Evolutionary conservation across 2,888 invertebrate genomes (phyloP), one percentile per base, ranked within the genome.

Genomic region (Hypomecis punctinalis): DNA sequence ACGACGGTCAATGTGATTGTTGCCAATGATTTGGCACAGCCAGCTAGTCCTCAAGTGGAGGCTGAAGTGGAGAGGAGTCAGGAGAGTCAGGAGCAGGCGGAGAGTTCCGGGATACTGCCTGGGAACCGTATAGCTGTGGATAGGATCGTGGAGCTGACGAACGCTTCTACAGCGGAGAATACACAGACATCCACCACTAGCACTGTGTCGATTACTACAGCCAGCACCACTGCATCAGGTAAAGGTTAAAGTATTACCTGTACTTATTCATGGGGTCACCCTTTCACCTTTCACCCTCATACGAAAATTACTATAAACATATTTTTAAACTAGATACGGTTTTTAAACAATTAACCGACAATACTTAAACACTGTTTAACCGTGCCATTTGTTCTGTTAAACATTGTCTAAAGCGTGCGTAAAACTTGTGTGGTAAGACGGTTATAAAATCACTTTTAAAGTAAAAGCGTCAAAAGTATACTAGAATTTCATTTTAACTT

Each of bases 1-100:
- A 93, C 93, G 0, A 93, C 93, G 0, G 93, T 93, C 0, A 93
- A 93, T 57, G 93, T 93, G 0, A 93, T 93, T 0, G 93, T 93
- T 0, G 93, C 92, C 0, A 92, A 91, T 66, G 92, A 93, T 57
- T 65, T 89, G 61, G 81, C 81, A 11, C 88, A 87, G 58, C 68
- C 84, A 0, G 76, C 81, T 0, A 88, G 87, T 51, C 89, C 89
- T 7, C 84, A 79, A 0, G 79, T 82, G 0, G 90, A 89, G 2
- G 63, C 78, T 0, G 85, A 88, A 9, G 71, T 72, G 0, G 82
- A 81, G 4, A 40, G 55, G 39, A 55, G 4, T 5, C 51, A 45
- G 35, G 39, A 6, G 10, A 74, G 66, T 0, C 75, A 76, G 13
- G 84, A 84, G 8, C 74, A 79, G 2, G 77, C 78, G 0, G 90